Percentiles rank a stretch among this genome's conserved stretches.
Conservation (phyloP, 2,113 vertebrate species). For the Odocoileus virginianus region DNA sequence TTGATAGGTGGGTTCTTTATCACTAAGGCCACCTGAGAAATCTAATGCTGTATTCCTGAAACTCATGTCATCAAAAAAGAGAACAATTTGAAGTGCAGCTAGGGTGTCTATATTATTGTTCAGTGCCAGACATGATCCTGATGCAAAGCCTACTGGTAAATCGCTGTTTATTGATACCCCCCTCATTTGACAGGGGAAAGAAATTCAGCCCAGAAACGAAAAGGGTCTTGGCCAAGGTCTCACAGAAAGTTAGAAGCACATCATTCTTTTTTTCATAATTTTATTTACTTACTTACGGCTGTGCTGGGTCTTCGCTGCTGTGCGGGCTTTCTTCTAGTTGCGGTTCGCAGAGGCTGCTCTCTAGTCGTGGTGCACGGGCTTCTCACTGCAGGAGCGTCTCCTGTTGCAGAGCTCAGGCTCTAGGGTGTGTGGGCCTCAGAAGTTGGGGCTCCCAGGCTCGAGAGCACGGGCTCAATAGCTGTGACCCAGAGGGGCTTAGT, state of each 20-base stretch:
- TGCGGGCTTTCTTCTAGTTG: neutral
- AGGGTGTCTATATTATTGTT: neutral
- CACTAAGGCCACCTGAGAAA: neutral
- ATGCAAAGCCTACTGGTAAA: neutral
- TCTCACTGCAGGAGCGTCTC: neutral
- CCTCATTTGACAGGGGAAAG: neutral
- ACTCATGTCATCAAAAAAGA: neutral
- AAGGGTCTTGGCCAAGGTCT: neutral
- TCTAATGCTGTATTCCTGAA: neutral
- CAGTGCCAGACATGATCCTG: neutral
- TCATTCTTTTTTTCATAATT: neutral
- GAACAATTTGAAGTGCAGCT: neutral
- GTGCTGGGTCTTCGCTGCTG: neutral
- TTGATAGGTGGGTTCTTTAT: neutral
- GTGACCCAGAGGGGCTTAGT: neutral
- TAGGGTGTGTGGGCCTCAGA: neutral
- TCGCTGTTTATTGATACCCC: neutral
- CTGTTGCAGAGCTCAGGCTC: neutral
- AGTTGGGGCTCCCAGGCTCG: neutral
- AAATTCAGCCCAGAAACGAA: neutral
- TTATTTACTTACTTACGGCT: neutral
- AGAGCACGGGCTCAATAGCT: neutral
- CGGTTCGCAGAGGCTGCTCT: neutral
- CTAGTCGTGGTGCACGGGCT: accelerated
- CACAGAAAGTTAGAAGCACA: neutral